Conservation (phyloP, 2,113 vertebrate species). For the Poicephalus gulielmi region DNA sequence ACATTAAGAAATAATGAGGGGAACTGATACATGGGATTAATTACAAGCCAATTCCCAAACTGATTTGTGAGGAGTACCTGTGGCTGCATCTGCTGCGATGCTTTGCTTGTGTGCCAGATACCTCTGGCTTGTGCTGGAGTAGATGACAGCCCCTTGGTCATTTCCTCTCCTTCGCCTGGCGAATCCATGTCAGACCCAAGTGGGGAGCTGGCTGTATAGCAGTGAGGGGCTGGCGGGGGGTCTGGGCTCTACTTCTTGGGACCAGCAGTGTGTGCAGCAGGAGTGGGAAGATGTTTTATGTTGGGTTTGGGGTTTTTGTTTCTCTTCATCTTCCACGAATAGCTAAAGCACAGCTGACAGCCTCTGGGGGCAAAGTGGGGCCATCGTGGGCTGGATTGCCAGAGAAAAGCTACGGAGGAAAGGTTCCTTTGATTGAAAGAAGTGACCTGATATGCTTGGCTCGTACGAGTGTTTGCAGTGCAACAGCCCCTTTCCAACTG, state of each 20-base stretch:
- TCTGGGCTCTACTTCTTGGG: fast-evolving
- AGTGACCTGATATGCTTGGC: not conserved
- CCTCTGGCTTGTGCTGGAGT: not conserved
- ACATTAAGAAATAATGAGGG: constrained; percentile 48
- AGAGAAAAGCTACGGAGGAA: not conserved
- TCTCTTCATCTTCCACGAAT: not conserved
- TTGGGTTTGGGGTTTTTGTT: not conserved
- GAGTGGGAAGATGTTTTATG: not conserved
- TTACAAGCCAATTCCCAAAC: constrained; percentile 57
- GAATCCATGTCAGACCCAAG: not conserved
- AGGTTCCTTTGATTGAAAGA: constrained; percentile 3
- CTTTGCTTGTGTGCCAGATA: not conserved
- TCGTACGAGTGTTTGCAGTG: not conserved
- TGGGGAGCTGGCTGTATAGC: not conserved
- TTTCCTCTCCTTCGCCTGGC: not conserved
- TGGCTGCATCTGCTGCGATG: not conserved
- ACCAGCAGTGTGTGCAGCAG: not conserved
- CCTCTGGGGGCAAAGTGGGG: not conserved
- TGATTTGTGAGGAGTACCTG: constrained; percentile 12
- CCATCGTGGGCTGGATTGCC: not conserved
- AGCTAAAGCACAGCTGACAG: not conserved
- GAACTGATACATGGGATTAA: constrained; percentile 28
- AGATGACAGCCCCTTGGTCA: not conserved
- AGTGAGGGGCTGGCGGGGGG: not conserved
- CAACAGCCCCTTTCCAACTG: not conserved